Conservation (phyloP, 2,888 invertebrate species). For the Xanthia icteritia region DNA sequence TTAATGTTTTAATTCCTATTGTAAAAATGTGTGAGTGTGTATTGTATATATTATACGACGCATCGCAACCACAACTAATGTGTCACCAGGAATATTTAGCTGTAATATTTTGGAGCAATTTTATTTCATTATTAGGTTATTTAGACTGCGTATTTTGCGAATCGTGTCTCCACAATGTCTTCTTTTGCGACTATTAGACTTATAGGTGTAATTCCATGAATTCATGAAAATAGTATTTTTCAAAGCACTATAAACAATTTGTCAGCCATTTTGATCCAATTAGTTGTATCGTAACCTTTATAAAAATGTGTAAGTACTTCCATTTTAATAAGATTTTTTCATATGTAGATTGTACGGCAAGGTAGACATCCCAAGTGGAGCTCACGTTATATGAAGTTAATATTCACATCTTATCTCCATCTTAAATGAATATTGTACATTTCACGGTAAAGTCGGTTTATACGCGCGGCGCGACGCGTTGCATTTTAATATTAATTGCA, state of each 20-base stretch:
- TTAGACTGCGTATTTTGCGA: slow-evolving; percentile 73
- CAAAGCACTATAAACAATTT: slow-evolving; percentile 83
- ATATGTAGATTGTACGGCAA: slow-evolving; percentile 86
- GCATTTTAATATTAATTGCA: slow-evolving; percentile 73
- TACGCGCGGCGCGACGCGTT: slow-evolving; percentile 63
- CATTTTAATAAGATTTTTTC: slow-evolving; percentile 89
- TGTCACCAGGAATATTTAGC: slow-evolving; percentile 79
- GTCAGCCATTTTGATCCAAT: slow-evolving; percentile 89
- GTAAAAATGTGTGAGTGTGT: slow-evolving; percentile 89
- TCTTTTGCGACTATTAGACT: slow-evolving; percentile 85
- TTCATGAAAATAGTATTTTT: slow-evolving; percentile 82
- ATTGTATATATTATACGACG: slow-evolving; percentile 87
- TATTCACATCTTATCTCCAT: slow-evolving; percentile 83
- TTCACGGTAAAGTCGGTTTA: slow-evolving; percentile 68
- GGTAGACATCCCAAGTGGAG: slow-evolving; percentile 82
- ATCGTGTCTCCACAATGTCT: slow-evolving; percentile 82
- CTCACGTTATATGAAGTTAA: slow-evolving; percentile 80
- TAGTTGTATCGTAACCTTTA: slow-evolving; percentile 83
- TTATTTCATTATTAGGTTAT: slow-evolving; percentile 72
- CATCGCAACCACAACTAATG: slow-evolving; percentile 77
- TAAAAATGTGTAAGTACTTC: slow-evolving; percentile 88
- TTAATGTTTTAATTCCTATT: slow-evolving; percentile 88
- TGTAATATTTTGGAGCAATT: slow-evolving; percentile 75
- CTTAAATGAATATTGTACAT: slow-evolving; percentile 71
- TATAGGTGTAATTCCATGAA: slow-evolving; percentile 81